These are phyloP conservation scores for Germaria angustata DNA, from an alignment of 2,888 invertebrate genomes.

Conservation along the genomic window DNA sequence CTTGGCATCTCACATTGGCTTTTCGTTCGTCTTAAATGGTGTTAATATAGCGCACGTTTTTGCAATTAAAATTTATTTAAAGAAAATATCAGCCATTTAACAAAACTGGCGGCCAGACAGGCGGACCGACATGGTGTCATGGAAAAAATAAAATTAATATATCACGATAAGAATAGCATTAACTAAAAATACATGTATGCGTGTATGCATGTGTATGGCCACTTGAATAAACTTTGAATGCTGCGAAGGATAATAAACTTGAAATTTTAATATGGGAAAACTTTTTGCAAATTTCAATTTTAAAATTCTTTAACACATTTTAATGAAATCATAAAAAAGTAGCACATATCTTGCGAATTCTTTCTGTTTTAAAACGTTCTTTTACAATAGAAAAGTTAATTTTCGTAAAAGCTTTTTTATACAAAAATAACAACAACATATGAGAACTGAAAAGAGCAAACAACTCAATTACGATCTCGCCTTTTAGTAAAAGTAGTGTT, in stretches of 20 bases:
- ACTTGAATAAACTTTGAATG: neutral
- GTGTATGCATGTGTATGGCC: too few species aligned
- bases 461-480: constrained; percentile 43
- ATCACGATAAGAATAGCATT: neutral
- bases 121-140: neutral
- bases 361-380: neutral
- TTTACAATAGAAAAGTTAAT: neutral
- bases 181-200: neutral
- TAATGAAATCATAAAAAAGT: neutral
- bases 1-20: constrained; percentile 26
- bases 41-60: constrained; percentile 72
- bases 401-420: constrained; percentile 26
- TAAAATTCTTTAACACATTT: too few species aligned
- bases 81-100: constrained; percentile 18
- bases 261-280: neutral
- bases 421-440: neutral
- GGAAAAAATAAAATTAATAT: neutral
- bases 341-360: too few species aligned
- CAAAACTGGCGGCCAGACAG: constrained; percentile 11
- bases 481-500: constrained; percentile 31
- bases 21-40: constrained; percentile 38
- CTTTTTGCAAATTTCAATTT: too few species aligned
- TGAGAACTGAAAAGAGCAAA: neutral
- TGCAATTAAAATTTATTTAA: constrained; percentile 75
- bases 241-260: neutral